Evolutionary conservation across 2,113 vertebrate genomes (phyloP), one percentile per base, ranked within the genome.

Genomic region (Dicrurus megarhynchus): DNA sequence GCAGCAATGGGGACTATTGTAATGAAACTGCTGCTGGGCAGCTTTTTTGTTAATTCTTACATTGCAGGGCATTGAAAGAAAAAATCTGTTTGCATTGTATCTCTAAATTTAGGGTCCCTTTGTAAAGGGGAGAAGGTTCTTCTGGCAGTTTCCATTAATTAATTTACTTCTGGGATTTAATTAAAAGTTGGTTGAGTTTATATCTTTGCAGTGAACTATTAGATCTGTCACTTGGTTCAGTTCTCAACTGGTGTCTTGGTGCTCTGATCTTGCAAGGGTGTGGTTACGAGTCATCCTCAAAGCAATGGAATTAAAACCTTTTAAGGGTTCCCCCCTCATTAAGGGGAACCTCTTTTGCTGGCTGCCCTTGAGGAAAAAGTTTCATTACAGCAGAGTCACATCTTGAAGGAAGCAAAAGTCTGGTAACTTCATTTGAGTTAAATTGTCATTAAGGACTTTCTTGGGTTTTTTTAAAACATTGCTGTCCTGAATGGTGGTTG

Each of bases 131-230:
- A 56, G n/a, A 64, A 75, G n/a, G 16, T 11, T 90, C 17, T 79
- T 81, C 60, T 10, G 35, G 84, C 47, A 47, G 8, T 74, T 82
- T 63, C 27, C 10, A 33, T 71, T 79, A 83, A 92, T 84, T 89
- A 75, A 84, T 77, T 87, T 91, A 23, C 93, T 94, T 89, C 70
- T 90, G 70, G 89, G 70, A 52, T 71, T 92, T 90, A 92, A 91
- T 90, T 81, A 92, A 30, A 44, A 84, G 47, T 82, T n/a, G n/a
- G n/a, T n/a, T n/a, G n/a, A n/a, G n/a, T 13, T 85, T 68, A 87
- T 84, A 11, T 47, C 80, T 90, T 46, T 60, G 47, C 15, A 52
- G 7, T 71, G 46, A 75, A 5, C 26, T 61, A 6, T 44, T 65
- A 50, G 59, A 32, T 71, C 26, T 70, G 15, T 44, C n/a, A 20